These are phyloP conservation scores for Opisthocomus hoazin DNA, from an alignment of 2,113 vertebrate species.

Conservation along the genomic window DNA sequence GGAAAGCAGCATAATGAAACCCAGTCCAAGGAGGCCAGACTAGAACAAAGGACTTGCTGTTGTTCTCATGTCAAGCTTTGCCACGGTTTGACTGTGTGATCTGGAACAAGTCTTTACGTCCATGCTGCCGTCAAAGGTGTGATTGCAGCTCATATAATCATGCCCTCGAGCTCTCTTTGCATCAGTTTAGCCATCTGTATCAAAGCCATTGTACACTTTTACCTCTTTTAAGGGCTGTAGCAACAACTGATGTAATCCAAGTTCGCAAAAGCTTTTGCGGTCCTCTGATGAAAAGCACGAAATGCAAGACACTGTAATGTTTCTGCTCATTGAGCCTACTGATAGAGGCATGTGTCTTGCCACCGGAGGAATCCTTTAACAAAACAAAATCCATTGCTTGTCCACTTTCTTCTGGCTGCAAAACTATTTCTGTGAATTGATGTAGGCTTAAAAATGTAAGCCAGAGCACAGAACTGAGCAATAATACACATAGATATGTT, in stretches of 20 bases:
- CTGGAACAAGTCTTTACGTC: not conserved
- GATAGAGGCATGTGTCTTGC: not conserved
- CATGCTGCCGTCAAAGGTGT: conserved; percentile 48
- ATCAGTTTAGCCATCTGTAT: conserved; percentile 27
- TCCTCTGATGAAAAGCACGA: not conserved
- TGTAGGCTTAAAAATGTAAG: not conserved
- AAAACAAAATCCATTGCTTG: conserved; percentile 3
- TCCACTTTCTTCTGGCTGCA: conserved; percentile 4
- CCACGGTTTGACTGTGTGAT: not conserved
- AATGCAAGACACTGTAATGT: not conserved
- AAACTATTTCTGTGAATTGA: conserved; percentile 21
- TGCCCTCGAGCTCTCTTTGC: not conserved
- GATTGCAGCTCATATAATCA: conserved; percentile 40
- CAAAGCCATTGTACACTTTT: not conserved
- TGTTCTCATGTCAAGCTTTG: conserved; percentile 28
- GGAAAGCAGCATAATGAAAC: conserved; percentile 43
- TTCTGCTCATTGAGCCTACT: not conserved
- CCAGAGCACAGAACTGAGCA: conserved; percentile 30
- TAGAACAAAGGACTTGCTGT: conserved; percentile 42
- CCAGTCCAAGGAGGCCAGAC: conserved; percentile 21
- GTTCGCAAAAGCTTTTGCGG: not conserved
- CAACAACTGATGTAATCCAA: not conserved
- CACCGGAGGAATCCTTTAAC: conserved; percentile 1
- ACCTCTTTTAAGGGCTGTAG: not conserved
- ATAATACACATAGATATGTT: not conserved